Base-by-base conservation (phyloP, 2,888 invertebrate species). In the Drosophila planitibia region DNA sequence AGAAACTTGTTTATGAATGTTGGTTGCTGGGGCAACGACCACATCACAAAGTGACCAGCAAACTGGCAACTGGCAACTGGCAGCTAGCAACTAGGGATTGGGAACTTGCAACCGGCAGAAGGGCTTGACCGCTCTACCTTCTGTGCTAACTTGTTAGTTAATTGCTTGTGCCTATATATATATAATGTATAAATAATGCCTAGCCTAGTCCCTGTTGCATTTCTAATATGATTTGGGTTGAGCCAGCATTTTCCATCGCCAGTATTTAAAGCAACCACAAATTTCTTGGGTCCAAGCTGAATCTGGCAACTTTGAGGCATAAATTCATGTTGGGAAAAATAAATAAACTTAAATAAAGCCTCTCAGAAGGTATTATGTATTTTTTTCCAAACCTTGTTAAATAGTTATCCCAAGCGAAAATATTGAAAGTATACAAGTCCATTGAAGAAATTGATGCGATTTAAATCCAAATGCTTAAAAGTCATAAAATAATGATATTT, bases 11-110 rank as follows among this genome's bases (percentile, higher is more conserved):
- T 89, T 86, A 64, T 69, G 69, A 90, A 89, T 86, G 85, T 86
- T 89, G 90, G 89, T 87, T 86, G 85, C 85, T 89, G 74, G 89
- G 89, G 88, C 85, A 86, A 86, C 85, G 88, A 85, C 85, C 85
- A 82, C 78, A 78, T 78, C 78, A 70, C 79, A 77, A 79, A 77
- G 74, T 70, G 69, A 58, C 65, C 63, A 71, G 51, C 67, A 66
- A 57, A 55, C 53, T 28, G 35, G 51, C 16, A 61, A 70, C 60
- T 64, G 58, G 60, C 66, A 66, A 51, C 64, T 35, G 10, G 41
- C 58, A 53, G 39, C 44, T 32, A 37, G 73, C 58, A 53, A 44
- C 44, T 32, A 37, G 73, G 59, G 65, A 59, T 59, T 51, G 53
- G 61, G 49, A 51, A 49, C 54, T 57, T 60, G 79, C 63, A 39